These are phyloP conservation scores for Drosophila miranda DNA, from an alignment of 1,140 invertebrate genomes.

Conservation along the genomic window DNA sequence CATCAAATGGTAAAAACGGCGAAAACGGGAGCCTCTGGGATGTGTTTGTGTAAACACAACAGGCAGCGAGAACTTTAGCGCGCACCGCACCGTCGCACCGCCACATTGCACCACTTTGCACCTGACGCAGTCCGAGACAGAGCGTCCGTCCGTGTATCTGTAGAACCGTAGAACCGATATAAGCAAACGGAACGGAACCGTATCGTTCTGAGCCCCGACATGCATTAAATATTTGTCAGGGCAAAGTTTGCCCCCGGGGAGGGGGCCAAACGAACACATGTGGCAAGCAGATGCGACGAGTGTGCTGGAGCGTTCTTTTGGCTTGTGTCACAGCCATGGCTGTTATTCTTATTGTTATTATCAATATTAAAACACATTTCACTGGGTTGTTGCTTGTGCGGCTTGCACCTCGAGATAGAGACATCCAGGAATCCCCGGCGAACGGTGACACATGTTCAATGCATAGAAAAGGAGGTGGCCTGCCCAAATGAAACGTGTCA, in stretches of 20 bases:
- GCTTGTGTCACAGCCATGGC: slow-evolving; percentile 37
- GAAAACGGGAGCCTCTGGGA: slow-evolving; percentile 21
- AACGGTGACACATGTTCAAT: background rate
- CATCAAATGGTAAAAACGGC: slow-evolving; percentile 49
- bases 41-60: slow-evolving; percentile 46
- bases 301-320: slow-evolving; percentile 49
- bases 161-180: slow-evolving; percentile 36
- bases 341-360: slow-evolving; percentile 56
- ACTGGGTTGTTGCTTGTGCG: slow-evolving; percentile 26
- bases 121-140: slow-evolving; percentile 33
- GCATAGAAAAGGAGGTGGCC: background rate
- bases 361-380: slow-evolving; percentile 65
- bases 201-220: slow-evolving; percentile 23
- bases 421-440: no score
- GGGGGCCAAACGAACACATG: slow-evolving; percentile 63
- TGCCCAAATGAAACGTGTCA: no score
- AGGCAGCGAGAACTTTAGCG: background rate
- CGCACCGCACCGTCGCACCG: slow-evolving; percentile 6
- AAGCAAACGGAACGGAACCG: slow-evolving; percentile 47
- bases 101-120: slow-evolving; percentile 37
- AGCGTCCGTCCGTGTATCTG: background rate
- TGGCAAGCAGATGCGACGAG: slow-evolving; percentile 11
- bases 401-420: no score
- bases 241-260: slow-evolving; percentile 28
- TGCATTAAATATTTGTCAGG: slow-evolving; percentile 72